A percentile compares a stretch with the other conserved stretches of the same genome.
These are phyloP conservation scores for Mungos mungo DNA, from an alignment of 2,113 vertebrate species.

Conservation along the genomic window DNA sequence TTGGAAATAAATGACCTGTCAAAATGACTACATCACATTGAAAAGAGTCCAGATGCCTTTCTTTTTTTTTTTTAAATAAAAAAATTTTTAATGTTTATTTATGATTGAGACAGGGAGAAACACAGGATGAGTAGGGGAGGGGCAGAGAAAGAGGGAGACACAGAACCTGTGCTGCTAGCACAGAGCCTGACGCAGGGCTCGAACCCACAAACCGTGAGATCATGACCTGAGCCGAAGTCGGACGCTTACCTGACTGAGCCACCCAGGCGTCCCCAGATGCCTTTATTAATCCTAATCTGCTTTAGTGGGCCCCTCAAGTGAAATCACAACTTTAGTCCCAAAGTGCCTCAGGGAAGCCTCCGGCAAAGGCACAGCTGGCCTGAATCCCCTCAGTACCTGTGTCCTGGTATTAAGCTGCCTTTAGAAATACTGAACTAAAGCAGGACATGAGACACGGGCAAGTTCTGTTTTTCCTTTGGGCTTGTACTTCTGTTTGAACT, in stretches of 20 bases:
- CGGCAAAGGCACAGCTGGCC: background rate
- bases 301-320: background rate
- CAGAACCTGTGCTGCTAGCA: too few relatives aligned
- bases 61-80: background rate
- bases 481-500: background rate
- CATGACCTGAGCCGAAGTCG: too few relatives aligned
- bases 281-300: background rate
- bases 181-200: too few relatives aligned
- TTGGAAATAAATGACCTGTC: background rate
- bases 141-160: too few relatives aligned
- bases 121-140: too few relatives aligned
- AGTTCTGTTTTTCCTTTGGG: background rate
- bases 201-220: too few relatives aligned
- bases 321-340: background rate
- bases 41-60: background rate
- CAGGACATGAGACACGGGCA: background rate
- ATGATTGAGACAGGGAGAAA: too few relatives aligned
- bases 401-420: background rate
- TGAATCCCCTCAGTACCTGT: background rate
- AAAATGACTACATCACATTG: background rate
- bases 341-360: background rate
- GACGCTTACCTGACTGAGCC: too few relatives aligned
- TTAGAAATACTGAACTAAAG: background rate
- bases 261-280: background rate
- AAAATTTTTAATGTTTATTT: too few relatives aligned